phyloP scores from a whole-genome alignment of 2,797 vertebrate species.

The Chloroceryle inda region DNA sequence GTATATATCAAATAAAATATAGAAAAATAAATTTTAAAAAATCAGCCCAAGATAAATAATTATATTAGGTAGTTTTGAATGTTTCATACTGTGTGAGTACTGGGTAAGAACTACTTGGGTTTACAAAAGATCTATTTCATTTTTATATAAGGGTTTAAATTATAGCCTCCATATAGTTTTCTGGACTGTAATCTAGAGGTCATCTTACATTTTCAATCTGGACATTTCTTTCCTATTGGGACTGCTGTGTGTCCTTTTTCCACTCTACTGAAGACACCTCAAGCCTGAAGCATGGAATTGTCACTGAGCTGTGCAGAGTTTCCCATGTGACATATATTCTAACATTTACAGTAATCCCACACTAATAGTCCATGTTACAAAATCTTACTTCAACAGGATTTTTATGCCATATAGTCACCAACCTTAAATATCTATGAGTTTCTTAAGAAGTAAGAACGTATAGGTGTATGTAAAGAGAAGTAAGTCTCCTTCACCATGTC shows the following conservation, averaged over 20 bases:
- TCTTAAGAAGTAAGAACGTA: neutral
- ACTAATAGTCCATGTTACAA: neutral
- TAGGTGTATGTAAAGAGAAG: neutral
- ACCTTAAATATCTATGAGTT: neutral
- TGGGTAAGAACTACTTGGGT: neutral
- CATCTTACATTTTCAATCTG: neutral
- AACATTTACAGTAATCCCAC: neutral
- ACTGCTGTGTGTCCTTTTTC: neutral
- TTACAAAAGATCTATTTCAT: neutral
- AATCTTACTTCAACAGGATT: neutral
- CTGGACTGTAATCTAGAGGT: neutral
- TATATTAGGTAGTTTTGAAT: neutral
- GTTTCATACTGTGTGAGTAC: neutral
- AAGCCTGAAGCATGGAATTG: neutral
- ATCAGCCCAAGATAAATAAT: neutral
- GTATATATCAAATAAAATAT: neutral
- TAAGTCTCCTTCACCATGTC: neutral
- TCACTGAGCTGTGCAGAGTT: neutral
- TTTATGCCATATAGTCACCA: neutral
- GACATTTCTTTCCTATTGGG: neutral
- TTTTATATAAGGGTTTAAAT: neutral
- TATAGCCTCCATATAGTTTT: neutral
- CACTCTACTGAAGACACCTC: neutral
- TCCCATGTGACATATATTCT: neutral
- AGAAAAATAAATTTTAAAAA: neutral